phyloP scores from a whole-genome alignment of 2,113 vertebrate species.

The Sylvietta virens region DNA sequence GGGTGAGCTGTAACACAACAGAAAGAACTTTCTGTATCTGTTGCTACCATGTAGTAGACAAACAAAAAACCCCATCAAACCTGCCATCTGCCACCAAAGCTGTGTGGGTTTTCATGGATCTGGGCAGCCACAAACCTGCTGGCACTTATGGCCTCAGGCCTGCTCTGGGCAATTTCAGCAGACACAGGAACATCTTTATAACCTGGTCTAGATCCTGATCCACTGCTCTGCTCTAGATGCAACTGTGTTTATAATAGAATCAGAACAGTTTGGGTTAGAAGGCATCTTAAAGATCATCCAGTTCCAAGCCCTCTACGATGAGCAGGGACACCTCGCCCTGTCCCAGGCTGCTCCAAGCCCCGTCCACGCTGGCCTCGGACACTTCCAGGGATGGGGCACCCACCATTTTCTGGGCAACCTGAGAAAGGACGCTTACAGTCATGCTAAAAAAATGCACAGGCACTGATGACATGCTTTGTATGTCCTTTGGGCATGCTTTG shows the following conservation, averaged over 20 bases:
- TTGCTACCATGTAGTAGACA: rapidly evolving
- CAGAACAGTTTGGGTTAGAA: not conserved
- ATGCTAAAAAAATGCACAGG: rapidly evolving
- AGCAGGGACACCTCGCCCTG: not conserved
- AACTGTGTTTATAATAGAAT: rapidly evolving
- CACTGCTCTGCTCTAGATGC: not conserved
- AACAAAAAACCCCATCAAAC: not conserved
- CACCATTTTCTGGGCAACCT: not conserved
- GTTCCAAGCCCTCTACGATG: rapidly evolving
- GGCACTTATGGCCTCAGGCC: not conserved
- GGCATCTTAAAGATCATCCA: not conserved
- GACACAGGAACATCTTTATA: not conserved
- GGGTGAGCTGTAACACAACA: not conserved
- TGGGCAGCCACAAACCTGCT: not conserved
- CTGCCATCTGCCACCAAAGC: not conserved
- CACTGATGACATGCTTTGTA: not conserved
- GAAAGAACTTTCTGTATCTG: not conserved
- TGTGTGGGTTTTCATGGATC: not conserved
- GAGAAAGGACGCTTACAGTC: not conserved
- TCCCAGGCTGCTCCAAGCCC: too few species aligned
- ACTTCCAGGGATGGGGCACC: not conserved
- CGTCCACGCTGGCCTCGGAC: not conserved
- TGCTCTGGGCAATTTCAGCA: not conserved
- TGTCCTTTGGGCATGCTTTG: not conserved
- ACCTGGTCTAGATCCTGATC: not conserved